phyloP scores from a whole-genome alignment of 2,888 invertebrate genomes.

The Meteorus colon region DNA sequence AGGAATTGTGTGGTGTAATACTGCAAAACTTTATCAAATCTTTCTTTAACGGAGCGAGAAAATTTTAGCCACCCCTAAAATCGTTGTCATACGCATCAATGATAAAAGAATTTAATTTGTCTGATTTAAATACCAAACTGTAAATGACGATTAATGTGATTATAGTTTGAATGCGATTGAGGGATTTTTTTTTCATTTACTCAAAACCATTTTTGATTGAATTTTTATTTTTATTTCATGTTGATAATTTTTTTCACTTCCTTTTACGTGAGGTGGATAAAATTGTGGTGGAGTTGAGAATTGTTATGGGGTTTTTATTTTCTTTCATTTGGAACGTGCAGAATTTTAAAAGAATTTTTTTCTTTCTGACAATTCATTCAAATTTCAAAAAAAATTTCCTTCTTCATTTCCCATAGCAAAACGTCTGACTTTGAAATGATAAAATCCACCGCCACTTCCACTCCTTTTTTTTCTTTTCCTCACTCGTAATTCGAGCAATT shows the following conservation, averaged over 20 bases:
- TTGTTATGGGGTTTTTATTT: too few relatives aligned
- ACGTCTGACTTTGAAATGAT: background rate
- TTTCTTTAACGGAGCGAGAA: constrained; percentile 55
- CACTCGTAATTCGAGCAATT: constrained; percentile 24
- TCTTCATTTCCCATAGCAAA: too few relatives aligned
- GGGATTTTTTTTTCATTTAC: background rate
- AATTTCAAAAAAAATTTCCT: too few relatives aligned
- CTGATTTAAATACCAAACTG: background rate
- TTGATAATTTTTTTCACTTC: background rate
- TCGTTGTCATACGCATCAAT: constrained; percentile 29
- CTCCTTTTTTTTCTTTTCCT: constrained; percentile 1
- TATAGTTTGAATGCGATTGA: background rate
- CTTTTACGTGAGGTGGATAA: background rate
- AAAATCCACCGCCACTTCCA: background rate
- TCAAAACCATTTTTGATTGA: background rate
- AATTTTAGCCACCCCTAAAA: constrained; percentile 22
- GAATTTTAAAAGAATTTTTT: too few relatives aligned
- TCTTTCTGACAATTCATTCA: too few relatives aligned
- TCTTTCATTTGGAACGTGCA: too few relatives aligned
- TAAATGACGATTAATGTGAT: background rate
- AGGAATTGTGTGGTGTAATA: constrained; percentile 54
- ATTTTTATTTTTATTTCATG: background rate
- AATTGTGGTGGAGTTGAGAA: too few relatives aligned
- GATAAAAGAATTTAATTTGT: constrained; percentile 34
- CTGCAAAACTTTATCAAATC: constrained; percentile 60